These are phyloP conservation scores for Mycteria americana DNA, from an alignment of 2,797 vertebrate genomes.

Conservation along the genomic window DNA sequence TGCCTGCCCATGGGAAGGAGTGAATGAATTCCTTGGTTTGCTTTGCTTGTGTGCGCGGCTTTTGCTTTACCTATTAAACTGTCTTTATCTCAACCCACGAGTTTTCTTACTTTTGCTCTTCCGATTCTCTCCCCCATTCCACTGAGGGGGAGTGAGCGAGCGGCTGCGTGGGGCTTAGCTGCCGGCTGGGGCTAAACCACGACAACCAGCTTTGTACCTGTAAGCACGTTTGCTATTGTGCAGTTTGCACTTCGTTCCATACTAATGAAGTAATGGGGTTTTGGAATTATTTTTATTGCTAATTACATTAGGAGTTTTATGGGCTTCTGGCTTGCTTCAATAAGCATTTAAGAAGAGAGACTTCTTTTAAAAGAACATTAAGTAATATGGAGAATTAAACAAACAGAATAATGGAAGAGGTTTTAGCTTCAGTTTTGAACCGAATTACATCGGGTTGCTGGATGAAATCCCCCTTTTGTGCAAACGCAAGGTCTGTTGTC, in stretches of 20 bases:
- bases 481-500: neutral
- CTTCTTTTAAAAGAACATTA: slow-evolving; percentile 63
- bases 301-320: slow-evolving; percentile 30
- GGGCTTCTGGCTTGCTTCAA: slow-evolving; percentile 50
- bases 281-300: slow-evolving; percentile 34
- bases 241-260: neutral
- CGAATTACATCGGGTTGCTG: neutral
- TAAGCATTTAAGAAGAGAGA: slow-evolving; percentile 61
- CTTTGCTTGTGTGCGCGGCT: too few relatives aligned
- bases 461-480: neutral
- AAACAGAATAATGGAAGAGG: slow-evolving; percentile 57
- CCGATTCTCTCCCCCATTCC: too few relatives aligned
- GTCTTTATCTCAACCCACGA: too few relatives aligned
- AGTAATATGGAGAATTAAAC: slow-evolving; percentile 63
- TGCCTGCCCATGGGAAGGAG: too few relatives aligned
- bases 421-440: slow-evolving; percentile 46
- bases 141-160: too few relatives aligned
- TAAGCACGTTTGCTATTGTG: neutral
- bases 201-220: neutral
- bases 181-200: too few relatives aligned
- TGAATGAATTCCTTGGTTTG: too few relatives aligned
- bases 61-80: too few relatives aligned
- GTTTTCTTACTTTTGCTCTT: too few relatives aligned
- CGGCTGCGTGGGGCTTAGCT: too few relatives aligned
- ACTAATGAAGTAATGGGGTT: neutral